A percentile compares a stretch with the other conserved stretches of the same genome.
phyloP scores from a whole-genome alignment of 1,140 invertebrate species.

The Goniozus legneri region DNA sequence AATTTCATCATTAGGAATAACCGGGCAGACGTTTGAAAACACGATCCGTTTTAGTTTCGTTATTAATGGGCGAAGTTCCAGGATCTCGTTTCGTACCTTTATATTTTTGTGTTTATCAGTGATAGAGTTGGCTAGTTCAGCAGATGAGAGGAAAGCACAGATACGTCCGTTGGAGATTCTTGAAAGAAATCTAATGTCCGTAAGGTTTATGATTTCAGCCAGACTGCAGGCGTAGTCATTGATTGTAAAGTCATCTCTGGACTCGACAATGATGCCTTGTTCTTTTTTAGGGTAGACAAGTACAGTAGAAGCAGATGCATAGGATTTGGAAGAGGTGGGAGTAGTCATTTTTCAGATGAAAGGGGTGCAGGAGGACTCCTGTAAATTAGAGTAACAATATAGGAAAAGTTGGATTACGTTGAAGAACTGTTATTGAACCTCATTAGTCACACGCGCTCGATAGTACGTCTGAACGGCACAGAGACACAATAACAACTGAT shows the following conservation, averaged over 20 bases:
- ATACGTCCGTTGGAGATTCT: neutral
- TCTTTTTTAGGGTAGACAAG: neutral
- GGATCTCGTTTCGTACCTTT: neutral
- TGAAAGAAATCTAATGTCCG: neutral
- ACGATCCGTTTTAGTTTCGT: constrained; percentile 2
- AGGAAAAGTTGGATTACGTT: no score
- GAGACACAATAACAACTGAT: no score
- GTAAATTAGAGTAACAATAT: no score
- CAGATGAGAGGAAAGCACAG: constrained; percentile 3
- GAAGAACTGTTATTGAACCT: no score
- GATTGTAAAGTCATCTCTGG: neutral
- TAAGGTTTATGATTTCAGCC: neutral
- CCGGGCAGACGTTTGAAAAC: constrained; percentile 8
- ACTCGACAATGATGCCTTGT: neutral
- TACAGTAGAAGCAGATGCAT: no score
- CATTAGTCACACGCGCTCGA: no score
- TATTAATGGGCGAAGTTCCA: neutral
- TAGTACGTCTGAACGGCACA: no score
- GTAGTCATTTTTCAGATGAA: no score
- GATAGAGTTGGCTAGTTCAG: neutral
- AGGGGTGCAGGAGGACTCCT: no score
- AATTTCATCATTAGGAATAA: neutral
- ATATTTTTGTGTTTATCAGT: neutral
- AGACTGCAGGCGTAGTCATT: neutral
- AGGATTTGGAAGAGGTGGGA: no score